phyloP scores from a whole-genome alignment of 2,888 invertebrate species.

The Drosophila gaucha region DNA sequence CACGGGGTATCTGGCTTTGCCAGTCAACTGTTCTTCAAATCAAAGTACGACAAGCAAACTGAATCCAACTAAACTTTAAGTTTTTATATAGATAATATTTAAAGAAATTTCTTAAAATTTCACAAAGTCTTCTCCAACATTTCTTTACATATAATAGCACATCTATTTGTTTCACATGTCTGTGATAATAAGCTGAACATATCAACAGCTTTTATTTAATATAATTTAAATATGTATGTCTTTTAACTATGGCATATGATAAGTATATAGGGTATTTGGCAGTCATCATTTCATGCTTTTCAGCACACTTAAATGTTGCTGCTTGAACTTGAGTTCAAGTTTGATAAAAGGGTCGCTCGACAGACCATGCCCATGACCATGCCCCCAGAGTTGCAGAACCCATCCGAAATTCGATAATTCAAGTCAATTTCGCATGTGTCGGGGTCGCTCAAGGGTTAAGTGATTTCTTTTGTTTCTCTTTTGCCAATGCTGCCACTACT shows the following conservation, averaged over 20 bases:
- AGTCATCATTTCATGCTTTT: not conserved
- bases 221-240: too few species aligned
- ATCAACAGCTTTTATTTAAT: too few species aligned
- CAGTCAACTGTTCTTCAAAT: too few species aligned
- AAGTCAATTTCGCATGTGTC: conserved; percentile 76
- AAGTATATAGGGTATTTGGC: conserved; percentile 12
- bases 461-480: conserved; percentile 68
- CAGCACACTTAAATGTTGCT: conserved; percentile 15
- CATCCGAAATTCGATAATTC: conserved; percentile 71
- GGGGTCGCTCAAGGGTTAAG: conserved; percentile 76
- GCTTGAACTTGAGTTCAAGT: conserved; percentile 72
- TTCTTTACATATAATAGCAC: too few species aligned
- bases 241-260: not conserved
- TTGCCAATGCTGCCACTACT: conserved; percentile 10
- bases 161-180: too few species aligned
- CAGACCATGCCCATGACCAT: conserved; percentile 35
- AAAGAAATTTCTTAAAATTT: too few species aligned
- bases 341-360: conserved; percentile 69
- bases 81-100: too few species aligned
- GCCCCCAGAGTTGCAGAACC: conserved; percentile 41
- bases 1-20: too few species aligned
- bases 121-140: too few species aligned
- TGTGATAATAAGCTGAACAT: too few species aligned
- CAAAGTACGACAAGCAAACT: too few species aligned
- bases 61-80: too few species aligned